Base-by-base conservation (phyloP, 2,797 vertebrate species). In the Rallus crepitans region DNA sequence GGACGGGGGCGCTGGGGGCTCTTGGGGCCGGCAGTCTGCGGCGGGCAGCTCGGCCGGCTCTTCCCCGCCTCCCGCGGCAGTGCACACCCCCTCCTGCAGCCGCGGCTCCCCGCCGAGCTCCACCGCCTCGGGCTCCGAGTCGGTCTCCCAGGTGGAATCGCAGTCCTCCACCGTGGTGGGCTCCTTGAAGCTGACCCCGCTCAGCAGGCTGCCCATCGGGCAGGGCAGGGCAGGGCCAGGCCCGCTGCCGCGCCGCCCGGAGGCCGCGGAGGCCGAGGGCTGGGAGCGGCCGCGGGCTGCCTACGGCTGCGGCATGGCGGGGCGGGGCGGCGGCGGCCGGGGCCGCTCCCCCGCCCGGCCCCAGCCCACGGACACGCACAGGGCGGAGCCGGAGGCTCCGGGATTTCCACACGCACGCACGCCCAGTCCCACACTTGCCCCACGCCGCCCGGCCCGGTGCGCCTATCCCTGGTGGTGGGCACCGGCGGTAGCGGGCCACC, bases 121-220 rank as follows among this genome's bases (percentile, higher is more conserved):
- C 86, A 90, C 85, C 75, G 94, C 87, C 87, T 98, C 98, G 23
- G 98, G 98, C 96, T 99, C 99, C 15, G 99, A 99, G 98, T 99
- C 99, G 55, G 98, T 99, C 87, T 98, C 99, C 99, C 99, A 99
- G 96, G 99, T 99, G 96, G 99, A 99, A 98, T 99, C 99, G 96
- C 99, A 99, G 97, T 99, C 99, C 98, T 99, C 99, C 96, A 99
- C 98, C 85, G 99, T 99, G 98, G 98, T 98, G 97, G 99, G 99
- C 98, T 99, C 99, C 98, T 98, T 99, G 97, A 98, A 98, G 91
- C 98, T 98, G 98, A 98, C 98, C 93, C 98, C 98, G 97, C 98
- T 99, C 97, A 99, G 97, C 98, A 99, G 98, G 95, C 99, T 99
- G 98, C 99, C 99, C 99, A 99, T 99, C 96, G 97, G 98, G 53